phyloP scores from a whole-genome alignment of 2,888 invertebrate species.

The Enchytraeus crypticus region DNA sequence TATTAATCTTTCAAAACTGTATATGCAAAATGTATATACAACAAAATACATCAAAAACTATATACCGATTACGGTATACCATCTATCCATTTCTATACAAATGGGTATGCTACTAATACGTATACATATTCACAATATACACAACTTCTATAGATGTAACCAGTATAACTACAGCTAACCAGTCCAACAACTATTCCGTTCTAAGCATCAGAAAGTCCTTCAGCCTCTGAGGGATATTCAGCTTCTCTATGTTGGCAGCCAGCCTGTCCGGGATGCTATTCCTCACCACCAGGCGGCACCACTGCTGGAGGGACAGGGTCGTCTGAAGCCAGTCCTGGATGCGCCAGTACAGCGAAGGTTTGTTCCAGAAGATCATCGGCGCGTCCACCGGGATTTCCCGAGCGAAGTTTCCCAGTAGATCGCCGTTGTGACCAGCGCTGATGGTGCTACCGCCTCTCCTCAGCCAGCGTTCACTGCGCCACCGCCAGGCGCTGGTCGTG shows the following conservation, averaged over 20 bases:
- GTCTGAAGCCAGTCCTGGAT: not conserved
- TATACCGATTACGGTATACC: too few relatives aligned
- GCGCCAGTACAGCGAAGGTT: not conserved
- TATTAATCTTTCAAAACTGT: too few relatives aligned
- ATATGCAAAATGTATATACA: too few relatives aligned
- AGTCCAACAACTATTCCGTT: not conserved
- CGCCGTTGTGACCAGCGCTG: not conserved
- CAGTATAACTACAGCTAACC: too few relatives aligned
- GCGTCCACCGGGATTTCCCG: not conserved
- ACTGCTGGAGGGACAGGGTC: slow-evolving; percentile 9
- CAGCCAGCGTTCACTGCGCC: slow-evolving; percentile 9
- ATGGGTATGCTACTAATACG: too few relatives aligned
- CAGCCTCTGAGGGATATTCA: slow-evolving; percentile 6
- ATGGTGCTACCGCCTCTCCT: not conserved
- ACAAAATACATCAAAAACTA: too few relatives aligned
- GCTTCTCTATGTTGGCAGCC: not conserved
- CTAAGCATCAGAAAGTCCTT: slow-evolving; percentile 8
- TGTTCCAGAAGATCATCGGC: slow-evolving; percentile 12
- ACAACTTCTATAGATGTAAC: too few relatives aligned
- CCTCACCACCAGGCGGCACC: slow-evolving; percentile 5
- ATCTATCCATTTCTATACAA: too few relatives aligned
- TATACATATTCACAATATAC: too few relatives aligned
- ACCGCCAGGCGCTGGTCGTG: slow-evolving; percentile 3
- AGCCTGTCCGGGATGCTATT: not conserved
- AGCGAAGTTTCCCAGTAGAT: not conserved